phyloP scores from a whole-genome alignment of 2,797 vertebrate genomes.

The Xyrichtys novacula region DNA sequence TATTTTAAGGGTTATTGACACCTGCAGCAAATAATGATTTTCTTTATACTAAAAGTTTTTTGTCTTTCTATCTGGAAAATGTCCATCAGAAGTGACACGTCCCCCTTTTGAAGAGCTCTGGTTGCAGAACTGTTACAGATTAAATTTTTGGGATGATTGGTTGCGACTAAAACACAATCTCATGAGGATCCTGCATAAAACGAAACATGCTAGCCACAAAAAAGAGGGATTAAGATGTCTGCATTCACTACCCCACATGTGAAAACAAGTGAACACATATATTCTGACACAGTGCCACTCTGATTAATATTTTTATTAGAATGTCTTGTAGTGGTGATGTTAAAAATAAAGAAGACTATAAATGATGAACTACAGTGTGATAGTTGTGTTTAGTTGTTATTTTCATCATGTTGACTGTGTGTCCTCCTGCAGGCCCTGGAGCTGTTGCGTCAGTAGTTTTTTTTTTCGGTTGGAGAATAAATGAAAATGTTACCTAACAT shows the following conservation, averaged over 20 bases:
- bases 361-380: too few relatives aligned
- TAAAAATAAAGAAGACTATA: too few relatives aligned
- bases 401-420: background rate
- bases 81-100: too few relatives aligned
- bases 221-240: background rate
- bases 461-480: constrained; percentile 10
- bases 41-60: too few relatives aligned
- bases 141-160: too few relatives aligned
- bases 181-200: background rate
- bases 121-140: too few relatives aligned
- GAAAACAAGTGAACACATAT: background rate
- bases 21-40: too few relatives aligned
- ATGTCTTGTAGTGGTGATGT: too few relatives aligned
- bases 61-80: too few relatives aligned
- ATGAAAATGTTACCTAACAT: constrained; percentile 42
- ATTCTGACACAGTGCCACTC: background rate
- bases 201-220: background rate
- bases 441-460: constrained; percentile 19
- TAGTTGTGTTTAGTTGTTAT: background rate
- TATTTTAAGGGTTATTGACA: too few relatives aligned
- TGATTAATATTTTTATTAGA: too few relatives aligned
- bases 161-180: background rate
- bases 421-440: background rate
- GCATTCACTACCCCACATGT: background rate
- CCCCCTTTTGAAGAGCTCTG: too few relatives aligned